A percentile compares a stretch with the other conserved stretches of the same genome.
phyloP scores from a whole-genome alignment of 2,113 vertebrate genomes.

The Colistium nudipinnis region DNA sequence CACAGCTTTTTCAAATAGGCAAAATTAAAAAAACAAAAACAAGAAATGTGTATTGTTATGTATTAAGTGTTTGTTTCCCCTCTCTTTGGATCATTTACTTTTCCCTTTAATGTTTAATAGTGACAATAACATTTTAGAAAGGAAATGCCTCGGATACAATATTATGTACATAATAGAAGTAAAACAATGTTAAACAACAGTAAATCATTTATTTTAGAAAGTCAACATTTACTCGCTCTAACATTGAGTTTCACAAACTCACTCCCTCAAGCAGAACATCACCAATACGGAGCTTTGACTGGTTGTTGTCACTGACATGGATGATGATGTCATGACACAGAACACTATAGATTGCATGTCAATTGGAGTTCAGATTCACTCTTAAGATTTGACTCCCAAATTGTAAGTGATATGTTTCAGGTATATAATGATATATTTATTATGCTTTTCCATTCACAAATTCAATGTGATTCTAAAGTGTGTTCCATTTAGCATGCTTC shows the following conservation, averaged over 20 bases:
- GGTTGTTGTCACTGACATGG: conserved; percentile 16
- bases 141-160: no score
- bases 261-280: neutral
- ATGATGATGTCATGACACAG: conserved; percentile 14
- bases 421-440: neutral
- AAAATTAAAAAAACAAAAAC: no score
- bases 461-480: neutral
- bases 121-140: no score
- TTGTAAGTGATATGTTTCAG: conserved; percentile 26
- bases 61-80: no score
- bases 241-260: conserved; percentile 10
- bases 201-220: neutral
- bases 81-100: no score
- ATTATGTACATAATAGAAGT: no score
- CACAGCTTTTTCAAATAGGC: no score
- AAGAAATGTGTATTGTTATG: no score
- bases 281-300: conserved; percentile 20
- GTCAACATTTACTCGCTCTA: neutral
- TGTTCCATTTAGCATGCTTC: neutral
- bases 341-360: neutral
- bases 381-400: neutral
- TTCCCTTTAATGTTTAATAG: no score
- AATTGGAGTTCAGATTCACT: neutral
- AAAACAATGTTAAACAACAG: neutral
- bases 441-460: neutral